Evolutionary conservation across 2,888 invertebrate species (phyloP), one percentile per base, ranked within the genome.

Genomic region (Oscheius onirici): DNA sequence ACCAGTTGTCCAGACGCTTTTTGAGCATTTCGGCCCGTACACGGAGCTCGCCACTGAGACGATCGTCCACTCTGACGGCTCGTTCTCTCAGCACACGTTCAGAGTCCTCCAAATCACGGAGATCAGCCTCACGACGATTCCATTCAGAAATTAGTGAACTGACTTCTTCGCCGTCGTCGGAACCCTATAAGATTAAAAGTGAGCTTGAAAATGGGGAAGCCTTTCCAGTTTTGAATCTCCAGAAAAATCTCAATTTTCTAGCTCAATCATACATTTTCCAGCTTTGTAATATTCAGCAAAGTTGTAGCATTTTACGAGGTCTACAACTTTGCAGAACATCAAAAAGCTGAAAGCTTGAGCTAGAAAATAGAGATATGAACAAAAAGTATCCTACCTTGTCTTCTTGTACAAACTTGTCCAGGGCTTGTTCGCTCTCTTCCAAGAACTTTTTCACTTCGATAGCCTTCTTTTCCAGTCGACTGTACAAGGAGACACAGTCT

Each of bases 401-500:
- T 24, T 73, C 66, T 17, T 68, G 57, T 28, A 77, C 77, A 57
- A 74, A 82, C 44, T 71, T 57, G 57, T 76, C 80, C 67, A 82
- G 55, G 3, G 68, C 24, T 11, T 58, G 51, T 22, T 82, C 81
- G 63, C 78, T 74, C 3, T 73, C 67, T 43, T 76, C 74, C 68
- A 82, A 52, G n/a, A 79, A 78, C n/a, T 20, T 26, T 10, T 69
- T 61, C 8, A 72, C 69, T 11, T 75, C 71, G 43, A 73, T 70
- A 2, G 75, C 51, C 58, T 76, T 73, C 20, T 66, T 51, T 22
- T 28, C 58, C 51, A 77, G 24, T n/a, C 75, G 52, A 15, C 71
- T 63, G 49, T 70, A 75, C 66, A 80, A 72, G 26, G 74, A 72
- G 13, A 74, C 75, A 72, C 83, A 84, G 54, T 83, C 82, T 34